Percentiles rank a stretch among this genome's conserved stretches.
These are phyloP conservation scores for Platycnemis pennipes DNA, from an alignment of 2,888 invertebrate genomes.

Conservation along the genomic window DNA sequence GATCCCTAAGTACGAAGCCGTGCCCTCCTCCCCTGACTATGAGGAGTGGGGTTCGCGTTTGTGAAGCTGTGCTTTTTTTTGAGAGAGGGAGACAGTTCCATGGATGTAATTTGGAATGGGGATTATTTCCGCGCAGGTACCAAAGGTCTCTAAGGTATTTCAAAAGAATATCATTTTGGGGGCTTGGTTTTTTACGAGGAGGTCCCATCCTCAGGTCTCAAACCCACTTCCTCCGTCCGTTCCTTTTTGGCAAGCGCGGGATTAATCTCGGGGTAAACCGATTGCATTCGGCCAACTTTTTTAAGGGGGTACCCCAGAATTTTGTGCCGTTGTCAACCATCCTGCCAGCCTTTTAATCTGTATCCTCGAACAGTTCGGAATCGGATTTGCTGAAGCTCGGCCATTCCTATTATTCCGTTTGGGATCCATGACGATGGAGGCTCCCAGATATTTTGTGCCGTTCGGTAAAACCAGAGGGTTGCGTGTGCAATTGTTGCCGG, in stretches of 20 bases:
- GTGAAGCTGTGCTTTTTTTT: not conserved
- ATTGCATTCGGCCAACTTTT: not conserved
- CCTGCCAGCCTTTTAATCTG: not conserved
- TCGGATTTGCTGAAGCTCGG: not conserved
- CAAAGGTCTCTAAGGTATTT: not conserved
- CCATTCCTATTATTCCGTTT: not conserved
- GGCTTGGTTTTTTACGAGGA: not conserved
- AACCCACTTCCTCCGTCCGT: not conserved
- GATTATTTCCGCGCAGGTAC: slow-evolving; percentile 28
- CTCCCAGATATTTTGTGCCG: not conserved
- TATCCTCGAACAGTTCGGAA: not conserved
- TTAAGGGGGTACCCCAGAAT: not conserved
- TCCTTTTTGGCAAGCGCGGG: not conserved
- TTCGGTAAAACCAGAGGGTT: slow-evolving; percentile 16
- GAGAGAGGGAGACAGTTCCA: not conserved
- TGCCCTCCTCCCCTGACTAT: not conserved
- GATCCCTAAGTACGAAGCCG: not conserved
- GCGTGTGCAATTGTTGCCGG: slow-evolving; percentile 23
- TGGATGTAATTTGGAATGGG: slow-evolving; percentile 26
- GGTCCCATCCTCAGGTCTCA: not conserved
- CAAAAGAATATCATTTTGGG: slow-evolving; percentile 21
- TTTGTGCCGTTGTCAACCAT: slow-evolving; percentile 2
- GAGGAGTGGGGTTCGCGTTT: not conserved
- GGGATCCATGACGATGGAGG: not conserved
- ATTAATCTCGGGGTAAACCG: slow-evolving; percentile 12